These are phyloP conservation scores for Ceyx erithaca DNA, from an alignment of 2,797 vertebrate genomes.

Conservation along the genomic window DNA sequence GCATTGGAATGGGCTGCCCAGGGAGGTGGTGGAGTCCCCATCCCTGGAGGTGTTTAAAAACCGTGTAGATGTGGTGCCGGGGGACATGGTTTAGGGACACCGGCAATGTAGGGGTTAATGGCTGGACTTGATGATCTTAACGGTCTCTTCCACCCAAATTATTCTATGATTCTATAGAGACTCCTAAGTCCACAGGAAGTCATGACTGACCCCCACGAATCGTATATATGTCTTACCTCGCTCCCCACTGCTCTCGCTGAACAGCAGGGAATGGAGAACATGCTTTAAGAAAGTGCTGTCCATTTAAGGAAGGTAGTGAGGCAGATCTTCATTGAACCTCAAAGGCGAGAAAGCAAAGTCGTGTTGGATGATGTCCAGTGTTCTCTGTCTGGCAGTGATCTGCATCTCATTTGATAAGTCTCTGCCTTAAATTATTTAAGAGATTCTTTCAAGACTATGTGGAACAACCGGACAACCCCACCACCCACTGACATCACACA, in stretches of 20 bases:
- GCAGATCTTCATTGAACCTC: neutral
- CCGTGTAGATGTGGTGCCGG: too few species aligned
- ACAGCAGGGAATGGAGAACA: fast-evolving
- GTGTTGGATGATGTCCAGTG: neutral
- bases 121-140: too few species aligned
- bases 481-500: fast-evolving
- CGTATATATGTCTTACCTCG: neutral
- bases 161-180: fast-evolving
- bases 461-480: neutral
- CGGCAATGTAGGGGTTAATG: too few species aligned
- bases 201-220: neutral
- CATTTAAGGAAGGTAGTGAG: neutral
- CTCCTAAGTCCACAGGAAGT: neutral
- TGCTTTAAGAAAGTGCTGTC: neutral
- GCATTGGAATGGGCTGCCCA: too few species aligned
- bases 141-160: too few species aligned
- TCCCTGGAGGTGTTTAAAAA: too few species aligned
- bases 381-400: too few species aligned
- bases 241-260: neutral
- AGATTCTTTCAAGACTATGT: neutral
- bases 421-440: neutral
- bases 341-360: neutral
- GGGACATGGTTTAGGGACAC: too few species aligned
- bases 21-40: too few species aligned
- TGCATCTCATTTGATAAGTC: neutral